A percentile compares a stretch with the other conserved stretches of the same genome.
Evolutionary conservation across 2,113 vertebrate species (phyloP).

Genomic region (Guaruba guarouba): DNA sequence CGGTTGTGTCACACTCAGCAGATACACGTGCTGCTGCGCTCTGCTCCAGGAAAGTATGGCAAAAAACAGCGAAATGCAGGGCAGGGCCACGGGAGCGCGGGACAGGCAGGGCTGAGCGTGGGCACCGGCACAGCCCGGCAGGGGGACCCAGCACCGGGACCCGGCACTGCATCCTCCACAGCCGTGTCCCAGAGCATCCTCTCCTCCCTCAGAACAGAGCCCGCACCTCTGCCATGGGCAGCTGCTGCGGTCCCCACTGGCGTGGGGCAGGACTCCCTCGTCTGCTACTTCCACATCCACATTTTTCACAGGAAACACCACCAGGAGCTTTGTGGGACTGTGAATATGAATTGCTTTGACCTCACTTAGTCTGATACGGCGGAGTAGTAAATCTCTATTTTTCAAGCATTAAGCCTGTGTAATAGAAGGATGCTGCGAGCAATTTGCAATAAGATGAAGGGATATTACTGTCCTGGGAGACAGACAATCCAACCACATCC

Average conservation of each 20-base stretch:
- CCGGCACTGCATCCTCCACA: neutral
- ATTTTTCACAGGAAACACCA: neutral
- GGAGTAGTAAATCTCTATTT: conserved; percentile 64
- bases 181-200: fast-evolving
- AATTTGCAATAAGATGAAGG: conserved; percentile 66
- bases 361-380: conserved; percentile 57
- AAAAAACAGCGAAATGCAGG: fast-evolving
- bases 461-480: conserved; percentile 69
- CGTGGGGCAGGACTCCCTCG: fast-evolving
- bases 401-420: conserved; percentile 55
- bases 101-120: neutral
- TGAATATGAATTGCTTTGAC: conserved; percentile 66
- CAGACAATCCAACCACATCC: conserved; percentile 67
- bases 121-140: neutral
- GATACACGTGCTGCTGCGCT: fast-evolving
- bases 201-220: neutral
- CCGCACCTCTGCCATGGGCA: fast-evolving
- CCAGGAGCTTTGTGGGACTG: conserved; percentile 18
- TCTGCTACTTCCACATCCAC: neutral
- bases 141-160: neutral
- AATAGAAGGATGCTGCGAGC: conserved; percentile 59
- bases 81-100: fast-evolving
- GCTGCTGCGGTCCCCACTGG: fast-evolving
- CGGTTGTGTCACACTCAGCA: neutral
- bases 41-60: neutral